These are phyloP conservation scores for Clarias fuscus DNA, from an alignment of 2,797 vertebrate species.

Conservation along the genomic window DNA sequence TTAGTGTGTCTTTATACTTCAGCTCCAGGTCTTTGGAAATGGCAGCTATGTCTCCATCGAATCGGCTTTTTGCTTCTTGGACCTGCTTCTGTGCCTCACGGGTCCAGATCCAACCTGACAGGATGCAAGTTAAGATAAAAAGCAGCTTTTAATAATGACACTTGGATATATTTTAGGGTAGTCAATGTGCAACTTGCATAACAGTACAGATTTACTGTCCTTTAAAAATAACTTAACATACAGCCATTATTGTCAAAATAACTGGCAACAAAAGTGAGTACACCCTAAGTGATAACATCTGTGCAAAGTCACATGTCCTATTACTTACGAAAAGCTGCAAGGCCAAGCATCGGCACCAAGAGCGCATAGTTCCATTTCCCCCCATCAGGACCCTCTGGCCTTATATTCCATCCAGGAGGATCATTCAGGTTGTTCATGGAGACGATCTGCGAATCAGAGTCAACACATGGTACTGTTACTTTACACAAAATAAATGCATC, in stretches of 20 bases:
- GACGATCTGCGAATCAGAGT: slow-evolving; percentile 58
- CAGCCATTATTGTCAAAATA: too few relatives aligned
- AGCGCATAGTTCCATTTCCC: slow-evolving; percentile 96
- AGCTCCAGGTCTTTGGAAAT: slow-evolving; percentile 82
- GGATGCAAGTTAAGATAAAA: neutral
- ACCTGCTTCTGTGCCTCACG: slow-evolving; percentile 91
- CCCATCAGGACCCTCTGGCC: slow-evolving; percentile 81
- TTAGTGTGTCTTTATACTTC: slow-evolving; percentile 82
- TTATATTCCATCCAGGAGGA: slow-evolving; percentile 93
- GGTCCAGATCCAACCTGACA: slow-evolving; percentile 95
- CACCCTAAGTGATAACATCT: too few relatives aligned
- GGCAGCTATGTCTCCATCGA: slow-evolving; percentile 71
- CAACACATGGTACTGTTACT: neutral
- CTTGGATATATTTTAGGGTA: too few relatives aligned
- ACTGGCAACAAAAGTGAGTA: too few relatives aligned
- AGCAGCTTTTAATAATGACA: neutral
- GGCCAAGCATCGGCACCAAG: slow-evolving; percentile 92
- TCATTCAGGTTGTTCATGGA: slow-evolving; percentile 98
- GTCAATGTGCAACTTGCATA: too few relatives aligned
- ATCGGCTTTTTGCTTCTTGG: slow-evolving; percentile 78
- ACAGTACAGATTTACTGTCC: too few relatives aligned
- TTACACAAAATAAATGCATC: neutral
- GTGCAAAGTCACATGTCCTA: too few relatives aligned
- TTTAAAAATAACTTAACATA: too few relatives aligned
- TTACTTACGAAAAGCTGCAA: slow-evolving; percentile 85